Percentiles rank a stretch among this genome's conserved stretches.
Evolutionary conservation across 2,888 invertebrate species (phyloP).

Genomic region (Anticlea derivata): DNA sequence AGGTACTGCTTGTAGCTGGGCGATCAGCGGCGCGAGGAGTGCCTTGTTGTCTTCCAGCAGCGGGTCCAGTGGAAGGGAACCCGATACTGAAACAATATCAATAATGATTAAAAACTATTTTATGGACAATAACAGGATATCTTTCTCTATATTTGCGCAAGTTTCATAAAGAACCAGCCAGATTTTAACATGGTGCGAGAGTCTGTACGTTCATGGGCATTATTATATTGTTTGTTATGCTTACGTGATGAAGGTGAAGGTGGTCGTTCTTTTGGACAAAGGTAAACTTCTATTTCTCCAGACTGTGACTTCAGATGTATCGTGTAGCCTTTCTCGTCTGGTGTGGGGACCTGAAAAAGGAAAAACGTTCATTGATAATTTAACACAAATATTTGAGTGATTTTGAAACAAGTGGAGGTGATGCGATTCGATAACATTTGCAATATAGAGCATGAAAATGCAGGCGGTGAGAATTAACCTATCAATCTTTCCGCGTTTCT

Average conservation of each 20-base stretch:
- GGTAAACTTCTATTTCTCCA: slow-evolving; percentile 97
- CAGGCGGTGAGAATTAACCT: too few relatives aligned
- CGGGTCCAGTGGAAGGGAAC: slow-evolving; percentile 78
- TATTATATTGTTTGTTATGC: slow-evolving; percentile 33
- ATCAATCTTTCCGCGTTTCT: too few relatives aligned
- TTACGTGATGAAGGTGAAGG: slow-evolving; percentile 68
- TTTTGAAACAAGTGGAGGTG: too few relatives aligned
- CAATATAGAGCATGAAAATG: too few relatives aligned
- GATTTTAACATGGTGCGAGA: too few relatives aligned
- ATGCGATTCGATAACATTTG: too few relatives aligned
- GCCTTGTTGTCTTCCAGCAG: slow-evolving; percentile 86
- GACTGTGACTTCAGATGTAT: slow-evolving; percentile 95
- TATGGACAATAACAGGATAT: too few relatives aligned
- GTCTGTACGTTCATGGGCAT: too few relatives aligned
- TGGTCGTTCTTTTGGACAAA: slow-evolving; percentile 92
- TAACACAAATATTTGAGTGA: background rate
- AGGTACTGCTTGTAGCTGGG: slow-evolving; percentile 77
- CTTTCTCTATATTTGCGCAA: too few relatives aligned
- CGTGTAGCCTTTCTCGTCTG: slow-evolving; percentile 87
- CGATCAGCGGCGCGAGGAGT: slow-evolving; percentile 78
- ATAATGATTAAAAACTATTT: too few relatives aligned
- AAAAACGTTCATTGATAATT: background rate
- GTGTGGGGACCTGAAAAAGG: slow-evolving; percentile 84
- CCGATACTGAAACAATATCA: slow-evolving; percentile 35
- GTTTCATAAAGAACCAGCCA: too few relatives aligned